A percentile compares a stretch with the other conserved stretches of the same genome.
Evolutionary conservation across 1,140 invertebrate genomes (phyloP).

Genomic region (Camponotus vicinus): DNA sequence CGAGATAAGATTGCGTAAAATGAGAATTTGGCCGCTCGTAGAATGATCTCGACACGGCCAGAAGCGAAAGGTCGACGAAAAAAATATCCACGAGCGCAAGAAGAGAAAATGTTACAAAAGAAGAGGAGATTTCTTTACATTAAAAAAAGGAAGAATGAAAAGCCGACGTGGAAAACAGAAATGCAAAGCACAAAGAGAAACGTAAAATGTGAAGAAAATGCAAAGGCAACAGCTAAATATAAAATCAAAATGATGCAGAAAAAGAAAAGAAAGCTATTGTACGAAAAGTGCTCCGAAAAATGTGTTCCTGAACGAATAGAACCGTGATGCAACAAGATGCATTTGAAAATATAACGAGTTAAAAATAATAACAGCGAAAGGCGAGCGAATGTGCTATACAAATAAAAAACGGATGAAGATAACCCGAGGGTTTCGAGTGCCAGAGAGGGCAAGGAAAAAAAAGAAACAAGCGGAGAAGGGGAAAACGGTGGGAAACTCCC

Average conservation of each 20-base stretch:
- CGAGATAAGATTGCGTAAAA: conserved; percentile 79
- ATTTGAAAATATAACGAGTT: conserved; percentile 13
- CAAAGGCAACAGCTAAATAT: no score
- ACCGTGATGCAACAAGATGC: neutral
- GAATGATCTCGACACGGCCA: conserved; percentile 66
- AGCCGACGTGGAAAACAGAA: neutral
- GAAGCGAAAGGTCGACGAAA: neutral
- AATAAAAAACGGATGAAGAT: conserved; percentile 3
- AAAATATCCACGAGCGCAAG: neutral
- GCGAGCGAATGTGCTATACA: neutral
- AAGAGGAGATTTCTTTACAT: conserved; percentile 10
- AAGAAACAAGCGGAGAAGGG: neutral
- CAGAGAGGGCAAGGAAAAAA: neutral
- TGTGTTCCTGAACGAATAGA: neutral
- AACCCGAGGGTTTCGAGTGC: conserved; percentile 1
- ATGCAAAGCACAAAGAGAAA: neutral
- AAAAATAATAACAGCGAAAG: conserved; percentile 33
- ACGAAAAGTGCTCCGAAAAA: neutral
- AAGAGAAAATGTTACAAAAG: neutral
- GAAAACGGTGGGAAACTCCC: neutral
- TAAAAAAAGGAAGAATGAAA: conserved; percentile 3
- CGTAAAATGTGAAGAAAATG: conserved; percentile 8
- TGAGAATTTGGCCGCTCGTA: conserved; percentile 75
- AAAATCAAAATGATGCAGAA: neutral
- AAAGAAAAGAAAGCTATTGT: conserved; percentile 4